These are phyloP conservation scores for Himalopsyche japonica DNA, from an alignment of 2,888 invertebrate species.

Conservation along the genomic window DNA sequence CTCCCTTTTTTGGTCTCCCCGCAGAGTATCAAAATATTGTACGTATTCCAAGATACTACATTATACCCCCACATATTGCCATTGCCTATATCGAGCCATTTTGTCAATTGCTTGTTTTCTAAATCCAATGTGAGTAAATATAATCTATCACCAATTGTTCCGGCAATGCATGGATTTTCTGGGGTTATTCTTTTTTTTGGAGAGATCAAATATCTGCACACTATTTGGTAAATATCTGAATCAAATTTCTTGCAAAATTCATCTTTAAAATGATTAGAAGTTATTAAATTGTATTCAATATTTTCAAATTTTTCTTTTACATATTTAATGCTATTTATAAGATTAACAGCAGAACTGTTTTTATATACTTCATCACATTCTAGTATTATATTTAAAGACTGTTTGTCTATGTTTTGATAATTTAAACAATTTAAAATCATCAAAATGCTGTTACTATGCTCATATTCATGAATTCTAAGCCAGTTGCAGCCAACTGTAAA, in stretches of 20 bases:
- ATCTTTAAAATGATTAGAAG: neutral
- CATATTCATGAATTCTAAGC: slow-evolving; percentile 46
- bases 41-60: slow-evolving; percentile 29
- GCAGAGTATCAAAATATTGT: slow-evolving; percentile 25
- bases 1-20: slow-evolving; percentile 26
- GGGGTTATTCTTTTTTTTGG: slow-evolving; percentile 17
- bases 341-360: slow-evolving; percentile 13
- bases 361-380: slow-evolving; percentile 3
- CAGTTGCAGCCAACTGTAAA: slow-evolving; percentile 49
- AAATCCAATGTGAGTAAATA: slow-evolving; percentile 10
- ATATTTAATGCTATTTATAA: slow-evolving; percentile 16
- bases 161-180: slow-evolving; percentile 24
- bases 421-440: slow-evolving; percentile 29
- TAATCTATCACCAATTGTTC: slow-evolving; percentile 3
- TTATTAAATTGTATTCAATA: neutral
- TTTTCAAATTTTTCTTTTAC: neutral
- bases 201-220: slow-evolving; percentile 7
- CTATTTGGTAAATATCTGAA: slow-evolving; percentile 16
- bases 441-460: slow-evolving; percentile 15
- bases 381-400: slow-evolving; percentile 7
- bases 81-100: slow-evolving; percentile 10
- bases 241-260: neutral
- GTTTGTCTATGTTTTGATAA: slow-evolving; percentile 13
- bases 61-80: slow-evolving; percentile 34
- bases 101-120: slow-evolving; percentile 9